Evolutionary conservation across 2,888 invertebrate species (phyloP).

Genomic region (Belgica antarctica): DNA sequence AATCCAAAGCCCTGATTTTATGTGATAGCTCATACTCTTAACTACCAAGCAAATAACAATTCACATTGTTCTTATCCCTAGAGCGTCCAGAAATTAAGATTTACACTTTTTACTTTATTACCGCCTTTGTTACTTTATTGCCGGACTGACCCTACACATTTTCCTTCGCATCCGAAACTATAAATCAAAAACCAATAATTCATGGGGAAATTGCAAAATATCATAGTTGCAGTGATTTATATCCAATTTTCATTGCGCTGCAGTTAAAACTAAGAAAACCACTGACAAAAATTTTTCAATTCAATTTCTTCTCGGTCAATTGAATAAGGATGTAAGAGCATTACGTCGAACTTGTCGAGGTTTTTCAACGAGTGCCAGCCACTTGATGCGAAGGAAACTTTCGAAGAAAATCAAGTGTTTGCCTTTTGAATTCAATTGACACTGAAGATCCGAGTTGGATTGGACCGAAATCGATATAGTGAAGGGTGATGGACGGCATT

Average conservation of each 20-base stretch:
- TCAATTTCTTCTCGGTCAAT: constrained; percentile 39
- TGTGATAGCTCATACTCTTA: no score
- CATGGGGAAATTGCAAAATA: constrained; percentile 32
- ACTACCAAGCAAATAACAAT: no score
- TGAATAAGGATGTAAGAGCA: constrained; percentile 33
- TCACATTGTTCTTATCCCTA: no score
- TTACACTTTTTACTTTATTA: no score
- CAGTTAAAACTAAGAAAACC: not conserved
- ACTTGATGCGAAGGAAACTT: no score
- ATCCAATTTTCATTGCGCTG: constrained; percentile 1
- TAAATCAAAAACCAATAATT: constrained; percentile 43
- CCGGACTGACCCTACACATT: no score
- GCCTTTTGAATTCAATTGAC: not conserved
- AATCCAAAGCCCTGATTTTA: no score
- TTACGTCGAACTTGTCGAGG: constrained; percentile 4
- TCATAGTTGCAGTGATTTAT: constrained; percentile 33
- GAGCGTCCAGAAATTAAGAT: no score
- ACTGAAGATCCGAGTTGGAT: not conserved
- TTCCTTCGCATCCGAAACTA: no score
- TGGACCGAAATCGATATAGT: not conserved
- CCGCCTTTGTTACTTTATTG: no score
- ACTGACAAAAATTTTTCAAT: constrained; percentile 33
- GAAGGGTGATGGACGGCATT: not conserved
- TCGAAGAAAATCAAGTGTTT: no score
- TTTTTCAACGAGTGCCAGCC: not conserved